Evolutionary conservation across 2,888 invertebrate genomes (phyloP).

Genomic region (Labia minor): DNA sequence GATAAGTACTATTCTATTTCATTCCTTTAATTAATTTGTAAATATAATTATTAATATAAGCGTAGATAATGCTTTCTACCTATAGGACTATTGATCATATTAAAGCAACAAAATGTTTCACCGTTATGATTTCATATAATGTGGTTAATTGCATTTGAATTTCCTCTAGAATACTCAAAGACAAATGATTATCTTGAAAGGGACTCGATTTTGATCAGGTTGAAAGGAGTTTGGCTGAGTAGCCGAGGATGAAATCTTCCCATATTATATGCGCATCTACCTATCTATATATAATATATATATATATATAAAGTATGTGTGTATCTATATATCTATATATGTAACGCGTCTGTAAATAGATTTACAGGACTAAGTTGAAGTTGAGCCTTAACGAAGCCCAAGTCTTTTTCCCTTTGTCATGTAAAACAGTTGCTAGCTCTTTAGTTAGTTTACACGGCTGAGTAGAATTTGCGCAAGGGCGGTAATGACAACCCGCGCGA

Average conservation of each 20-base stretch:
- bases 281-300: background rate
- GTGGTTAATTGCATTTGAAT: background rate
- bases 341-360: background rate
- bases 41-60: no score
- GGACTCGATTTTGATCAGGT: background rate
- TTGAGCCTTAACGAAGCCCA: slow-evolving; percentile 7
- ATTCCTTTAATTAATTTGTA: no score
- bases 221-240: slow-evolving; percentile 7
- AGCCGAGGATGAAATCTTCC: slow-evolving; percentile 8
- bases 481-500: slow-evolving; percentile 1
- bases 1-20: no score
- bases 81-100: background rate
- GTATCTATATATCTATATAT: no score
- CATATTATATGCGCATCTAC: no score
- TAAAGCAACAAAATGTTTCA: slow-evolving; percentile 2
- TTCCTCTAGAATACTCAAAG: slow-evolving; percentile 13
- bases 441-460: slow-evolving; percentile 1
- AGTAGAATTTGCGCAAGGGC: background rate
- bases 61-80: no score
- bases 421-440: slow-evolving; percentile 4
- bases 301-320: background rate
- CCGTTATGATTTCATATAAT: background rate
- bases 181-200: slow-evolving; percentile 13
- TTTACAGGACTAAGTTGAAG: slow-evolving; percentile 4
- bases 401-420: slow-evolving; percentile 13